Evolutionary conservation across 37 sponge, comb jelly and placozoan genomes (phyloP).

Genomic region (Theonella swinhoei): DNA sequence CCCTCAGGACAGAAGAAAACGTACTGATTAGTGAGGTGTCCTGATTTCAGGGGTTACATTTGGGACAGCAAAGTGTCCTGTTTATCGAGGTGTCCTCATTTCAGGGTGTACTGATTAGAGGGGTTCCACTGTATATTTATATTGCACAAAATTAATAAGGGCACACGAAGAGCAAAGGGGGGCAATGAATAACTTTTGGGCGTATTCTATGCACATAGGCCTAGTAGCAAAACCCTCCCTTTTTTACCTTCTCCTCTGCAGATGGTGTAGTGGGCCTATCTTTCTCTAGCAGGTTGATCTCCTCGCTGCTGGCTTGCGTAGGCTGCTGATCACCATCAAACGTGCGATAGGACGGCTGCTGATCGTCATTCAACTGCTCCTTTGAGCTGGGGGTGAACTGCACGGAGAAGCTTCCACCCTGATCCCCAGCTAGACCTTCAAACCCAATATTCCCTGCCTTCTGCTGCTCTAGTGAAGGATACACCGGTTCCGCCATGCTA

Average conservation of each 20-base stretch:
- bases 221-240: too few species aligned
- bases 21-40: too few species aligned
- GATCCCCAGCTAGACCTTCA: not conserved
- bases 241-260: not conserved
- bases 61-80: too few species aligned
- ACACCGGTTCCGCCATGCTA: conserved; percentile 19
- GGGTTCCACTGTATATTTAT: too few species aligned
- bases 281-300: conserved; percentile 15
- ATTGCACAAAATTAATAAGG: too few species aligned
- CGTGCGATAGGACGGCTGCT: not conserved
- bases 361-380: not conserved
- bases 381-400: not conserved
- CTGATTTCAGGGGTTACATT: too few species aligned
- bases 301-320: not conserved
- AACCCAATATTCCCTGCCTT: conserved; percentile 13
- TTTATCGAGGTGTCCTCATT: too few species aligned
- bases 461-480: not conserved
- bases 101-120: too few species aligned
- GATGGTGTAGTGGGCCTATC: not conserved
- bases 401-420: not conserved
- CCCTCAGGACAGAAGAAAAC: too few species aligned
- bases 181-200: too few species aligned
- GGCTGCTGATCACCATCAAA: not conserved
- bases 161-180: too few species aligned
- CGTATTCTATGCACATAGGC: too few species aligned